Evolutionary conservation across 2,797 vertebrate genomes (phyloP).

Genomic region (Sarcophilus harrisii): DNA sequence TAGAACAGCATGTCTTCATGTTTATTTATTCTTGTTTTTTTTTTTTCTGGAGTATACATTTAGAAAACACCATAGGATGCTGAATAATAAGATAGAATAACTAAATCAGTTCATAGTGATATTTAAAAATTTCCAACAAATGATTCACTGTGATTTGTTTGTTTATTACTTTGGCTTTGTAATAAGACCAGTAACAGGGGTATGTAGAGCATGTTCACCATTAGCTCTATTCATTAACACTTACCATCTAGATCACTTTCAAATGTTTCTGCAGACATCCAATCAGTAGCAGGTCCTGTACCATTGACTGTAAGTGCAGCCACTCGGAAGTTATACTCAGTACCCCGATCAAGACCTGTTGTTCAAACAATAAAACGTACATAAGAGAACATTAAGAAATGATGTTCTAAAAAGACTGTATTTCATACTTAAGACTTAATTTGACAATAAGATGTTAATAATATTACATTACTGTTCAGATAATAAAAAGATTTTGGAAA

Average conservation of each 20-base stretch:
- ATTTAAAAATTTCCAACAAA: not conserved
- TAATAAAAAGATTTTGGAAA: not conserved
- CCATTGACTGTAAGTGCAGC: constrained; percentile 95
- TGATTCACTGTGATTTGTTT: not conserved
- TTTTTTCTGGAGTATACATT: constrained; percentile 10
- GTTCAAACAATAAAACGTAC: constrained; percentile 46
- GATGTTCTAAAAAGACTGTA: constrained; percentile 22
- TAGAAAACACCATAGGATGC: not conserved
- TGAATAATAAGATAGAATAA: not conserved
- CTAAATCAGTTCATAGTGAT: not conserved
- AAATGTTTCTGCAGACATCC: constrained; percentile 94
- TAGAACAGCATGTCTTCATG: not conserved
- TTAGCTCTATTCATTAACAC: not conserved
- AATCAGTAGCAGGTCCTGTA: constrained; percentile 94
- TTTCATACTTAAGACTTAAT: not conserved
- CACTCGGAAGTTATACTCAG: constrained; percentile 95
- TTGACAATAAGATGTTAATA: not conserved
- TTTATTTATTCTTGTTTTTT: constrained; percentile 34
- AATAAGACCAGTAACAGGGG: not conserved
- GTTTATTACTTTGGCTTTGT: not conserved
- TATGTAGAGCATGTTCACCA: not conserved
- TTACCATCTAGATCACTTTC: constrained; percentile 98
- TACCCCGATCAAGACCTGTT: constrained; percentile 94
- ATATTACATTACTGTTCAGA: constrained; percentile 81
- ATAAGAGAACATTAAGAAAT: constrained; percentile 1